Percentiles rank a stretch among this genome's conserved stretches.
These are phyloP conservation scores for Paralichthys olivaceus DNA, from an alignment of 2,113 vertebrate species.

Conservation along the genomic window DNA sequence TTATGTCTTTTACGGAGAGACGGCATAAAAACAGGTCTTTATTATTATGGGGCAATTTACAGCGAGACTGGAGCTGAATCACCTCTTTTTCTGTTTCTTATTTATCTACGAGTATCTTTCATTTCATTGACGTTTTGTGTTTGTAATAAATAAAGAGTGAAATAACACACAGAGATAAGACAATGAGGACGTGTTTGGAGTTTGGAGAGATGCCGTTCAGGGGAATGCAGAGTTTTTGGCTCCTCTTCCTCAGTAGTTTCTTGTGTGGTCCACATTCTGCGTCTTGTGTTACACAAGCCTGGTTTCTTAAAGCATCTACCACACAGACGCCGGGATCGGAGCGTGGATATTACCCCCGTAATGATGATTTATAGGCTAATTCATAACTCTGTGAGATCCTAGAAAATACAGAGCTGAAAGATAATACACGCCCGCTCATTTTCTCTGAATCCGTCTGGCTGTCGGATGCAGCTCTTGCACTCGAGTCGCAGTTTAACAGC, in stretches of 20 bases:
- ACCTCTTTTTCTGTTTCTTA: too few species aligned
- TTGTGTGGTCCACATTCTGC: conserved; percentile 62
- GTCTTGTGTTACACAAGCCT: conserved; percentile 39
- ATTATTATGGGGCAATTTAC: too few species aligned
- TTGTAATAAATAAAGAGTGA: too few species aligned
- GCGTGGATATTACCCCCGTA: conserved; percentile 40
- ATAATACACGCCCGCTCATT: conserved; percentile 38
- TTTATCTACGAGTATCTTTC: too few species aligned
- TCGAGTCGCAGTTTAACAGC: not conserved
- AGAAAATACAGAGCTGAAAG: conserved; percentile 36
- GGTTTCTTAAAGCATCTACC: conserved; percentile 35
- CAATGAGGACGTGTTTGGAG: conserved; percentile 19
- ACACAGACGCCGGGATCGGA: conserved; percentile 30
- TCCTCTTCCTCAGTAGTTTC: conserved; percentile 37
- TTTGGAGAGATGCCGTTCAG: conserved; percentile 1
- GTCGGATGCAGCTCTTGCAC: conserved; percentile 9
- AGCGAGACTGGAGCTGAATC: too few species aligned
- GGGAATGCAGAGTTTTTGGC: conserved; percentile 42
- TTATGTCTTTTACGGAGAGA: too few species aligned
- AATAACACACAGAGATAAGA: too few species aligned
- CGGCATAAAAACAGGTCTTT: too few species aligned
- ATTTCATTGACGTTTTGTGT: too few species aligned
- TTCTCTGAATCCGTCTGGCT: conserved; percentile 21
- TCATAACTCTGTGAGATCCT: conserved; percentile 47
- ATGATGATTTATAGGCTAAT: conserved; percentile 60